Base-by-base conservation (phyloP, 1,140 invertebrate species). In the Drosophila sucinea region DNA sequence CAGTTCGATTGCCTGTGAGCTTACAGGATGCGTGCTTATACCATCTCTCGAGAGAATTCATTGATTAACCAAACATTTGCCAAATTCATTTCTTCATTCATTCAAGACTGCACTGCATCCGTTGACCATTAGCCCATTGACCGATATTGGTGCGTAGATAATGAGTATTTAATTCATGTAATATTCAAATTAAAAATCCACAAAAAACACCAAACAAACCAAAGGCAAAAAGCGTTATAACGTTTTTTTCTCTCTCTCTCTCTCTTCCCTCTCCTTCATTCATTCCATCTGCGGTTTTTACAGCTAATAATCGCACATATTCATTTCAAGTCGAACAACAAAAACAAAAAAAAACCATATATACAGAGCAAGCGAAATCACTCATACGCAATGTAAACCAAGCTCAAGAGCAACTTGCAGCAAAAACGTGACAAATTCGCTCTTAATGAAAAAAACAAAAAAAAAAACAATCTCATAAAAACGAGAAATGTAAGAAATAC, bases 111-210 rank as follows among this genome's bases (percentile, higher is more conserved):
- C 17, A 73, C 56, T 47, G 23, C 78, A 75, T 74, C 82, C 81
- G 82, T 47, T 58, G 67, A 30, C 74, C 83, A 86, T 86, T 86
- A 86, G 79, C 83, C 83, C 83, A 86, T 83, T 86, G 83, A 86
- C 83, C 83, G 87, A 86, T 72, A 83, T 86, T 33, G 77, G 67
- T 67, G 73, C 69, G 73, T 74, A 82, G 60, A 63, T 86, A 86
- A 86, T 86, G 83, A 86, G 76, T 87, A 87, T 86, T 86, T 86
- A 86, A 87, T 86, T 87, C 83, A 77, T 86, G 79, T 86, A 86
- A 86, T 86, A 86, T 86, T 86, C 76, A 86, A 86, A 86, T 86
- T 86, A 87, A 83, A 86, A 87, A 69, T 61, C 61, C 62, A 44
- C 71, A 71, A 84, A 84, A 73, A 79, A 30, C 25, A 17, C 17